Percentiles rank a stretch among this genome's conserved stretches.
Evolutionary conservation across 2,797 vertebrate genomes (phyloP).

Genomic region (Taenioides sp.): DNA sequence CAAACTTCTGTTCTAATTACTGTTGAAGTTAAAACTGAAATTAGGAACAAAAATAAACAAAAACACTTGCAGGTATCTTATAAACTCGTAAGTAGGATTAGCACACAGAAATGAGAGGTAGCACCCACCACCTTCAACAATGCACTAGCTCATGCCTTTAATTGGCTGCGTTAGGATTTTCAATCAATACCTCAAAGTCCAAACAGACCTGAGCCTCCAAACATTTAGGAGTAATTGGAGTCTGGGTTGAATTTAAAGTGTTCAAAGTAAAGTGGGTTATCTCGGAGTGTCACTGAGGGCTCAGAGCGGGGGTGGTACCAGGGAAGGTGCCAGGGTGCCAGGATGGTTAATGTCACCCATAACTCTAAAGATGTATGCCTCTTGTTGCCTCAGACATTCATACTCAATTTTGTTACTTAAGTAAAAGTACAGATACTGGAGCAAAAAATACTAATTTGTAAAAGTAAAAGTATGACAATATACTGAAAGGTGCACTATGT

Average conservation of each 20-base stretch:
- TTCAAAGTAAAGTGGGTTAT: not conserved
- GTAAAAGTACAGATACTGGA: too few species aligned
- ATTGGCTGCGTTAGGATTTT: not conserved
- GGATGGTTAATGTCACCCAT: too few species aligned
- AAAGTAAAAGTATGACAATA: too few species aligned
- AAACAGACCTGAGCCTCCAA: constrained; percentile 1
- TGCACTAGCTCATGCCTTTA: not conserved
- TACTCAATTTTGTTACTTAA: too few species aligned
- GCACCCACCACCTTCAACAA: not conserved
- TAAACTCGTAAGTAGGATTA: not conserved
- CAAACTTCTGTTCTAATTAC: not conserved
- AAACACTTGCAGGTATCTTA: not conserved
- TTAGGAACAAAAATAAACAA: not conserved
- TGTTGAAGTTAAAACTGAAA: not conserved
- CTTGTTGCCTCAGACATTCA: too few species aligned
- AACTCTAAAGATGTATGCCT: too few species aligned
- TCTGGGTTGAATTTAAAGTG: not conserved
- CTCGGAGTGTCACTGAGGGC: too few species aligned
- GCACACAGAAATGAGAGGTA: not conserved
- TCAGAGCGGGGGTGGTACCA: too few species aligned
- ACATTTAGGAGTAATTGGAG: constrained; percentile 4
- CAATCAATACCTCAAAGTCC: not conserved
- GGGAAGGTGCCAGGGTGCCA: too few species aligned
- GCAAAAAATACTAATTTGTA: too few species aligned
- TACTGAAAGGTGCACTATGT: too few species aligned